Evolutionary conservation across 2,888 invertebrate species (phyloP), one percentile per base, ranked within the genome.

Genomic region (Pyrrhia umbra): DNA sequence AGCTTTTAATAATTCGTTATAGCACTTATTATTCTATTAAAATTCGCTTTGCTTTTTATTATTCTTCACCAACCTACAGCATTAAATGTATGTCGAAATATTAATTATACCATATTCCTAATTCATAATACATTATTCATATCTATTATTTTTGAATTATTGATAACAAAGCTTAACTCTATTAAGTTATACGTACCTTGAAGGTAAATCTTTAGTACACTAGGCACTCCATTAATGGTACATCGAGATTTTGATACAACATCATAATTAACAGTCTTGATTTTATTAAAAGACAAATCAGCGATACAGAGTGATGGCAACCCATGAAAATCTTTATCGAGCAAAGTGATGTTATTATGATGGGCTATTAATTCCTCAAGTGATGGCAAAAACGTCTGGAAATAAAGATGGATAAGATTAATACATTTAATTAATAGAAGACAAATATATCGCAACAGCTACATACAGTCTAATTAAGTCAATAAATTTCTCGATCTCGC

Each of bases 291-390:
- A 2, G 97, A 97, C 45, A 98, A 92, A 88, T 98, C 97, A 2
- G 97, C 98, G 88, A 96, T 96, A 85, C 98, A 98, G 8, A 98
- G 95, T 2, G 97, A 96, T 0, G 98, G 98, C 68, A 98, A 92
- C 1, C 98, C 98, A 79, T 97, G 97, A 89, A 98, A 98, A 87
- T 98, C 98, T 83, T 96, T 96, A 68, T 97, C 97, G 79, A 98
- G 93, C 46, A 96, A 92, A 3, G 96, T 97, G 51, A 98, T 95
- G 74, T 96, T 96, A 87, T 98, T 98, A 86, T 97, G 96, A 58
- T 97, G 97, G 1, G 97, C 97, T 75, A 97, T 96, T 59, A 98
- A 89, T 80, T 97, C 96, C 87, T 97, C 97, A 75, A 98, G 89
- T 37, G 96, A 96, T 18, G 97, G 97, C 78, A 98, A 95, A 91